phyloP scores from a whole-genome alignment of 2,888 invertebrate species.

The Asteroscopus sphinx region DNA sequence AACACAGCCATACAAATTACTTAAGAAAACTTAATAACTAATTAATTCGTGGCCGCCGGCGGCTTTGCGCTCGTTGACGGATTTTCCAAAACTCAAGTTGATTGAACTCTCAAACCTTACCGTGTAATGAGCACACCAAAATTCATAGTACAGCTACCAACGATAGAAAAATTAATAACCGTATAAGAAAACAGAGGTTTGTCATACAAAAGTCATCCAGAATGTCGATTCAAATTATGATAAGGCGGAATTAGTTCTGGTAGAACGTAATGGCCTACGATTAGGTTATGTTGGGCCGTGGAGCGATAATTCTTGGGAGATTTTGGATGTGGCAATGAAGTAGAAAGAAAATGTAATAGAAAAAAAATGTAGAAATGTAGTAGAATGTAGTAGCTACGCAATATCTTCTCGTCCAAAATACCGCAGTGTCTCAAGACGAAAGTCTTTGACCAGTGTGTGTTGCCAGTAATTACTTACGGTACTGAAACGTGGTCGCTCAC shows the following conservation, averaged over 20 bases:
- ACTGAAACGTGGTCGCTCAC: too few species aligned
- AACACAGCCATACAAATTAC: too few species aligned
- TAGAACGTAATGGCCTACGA: slow-evolving; percentile 84
- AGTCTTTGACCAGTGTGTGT: too few species aligned
- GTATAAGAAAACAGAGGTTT: slow-evolving; percentile 87
- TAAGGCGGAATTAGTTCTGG: slow-evolving; percentile 89
- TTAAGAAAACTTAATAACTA: too few species aligned
- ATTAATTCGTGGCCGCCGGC: too few species aligned
- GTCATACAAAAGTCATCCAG: slow-evolving; percentile 87
- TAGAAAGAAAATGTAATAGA: too few species aligned
- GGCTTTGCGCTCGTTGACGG: neutral
- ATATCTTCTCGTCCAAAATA: too few species aligned
- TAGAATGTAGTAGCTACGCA: too few species aligned
- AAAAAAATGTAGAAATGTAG: too few species aligned
- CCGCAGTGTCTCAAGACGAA: too few species aligned
- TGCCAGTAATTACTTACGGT: too few species aligned
- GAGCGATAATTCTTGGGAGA: slow-evolving; percentile 45
- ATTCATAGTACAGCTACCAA: slow-evolving; percentile 72
- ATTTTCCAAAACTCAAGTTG: slow-evolving; percentile 63
- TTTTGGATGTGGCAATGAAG: slow-evolving; percentile 61
- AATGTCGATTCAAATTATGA: slow-evolving; percentile 89
- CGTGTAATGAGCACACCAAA: slow-evolving; percentile 71
- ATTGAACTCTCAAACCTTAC: slow-evolving; percentile 68
- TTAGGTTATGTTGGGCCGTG: slow-evolving; percentile 72
- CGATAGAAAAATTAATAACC: slow-evolving; percentile 85